These are phyloP conservation scores for Mobula birostris DNA, from an alignment of 2,113 vertebrate species.

Conservation along the genomic window DNA sequence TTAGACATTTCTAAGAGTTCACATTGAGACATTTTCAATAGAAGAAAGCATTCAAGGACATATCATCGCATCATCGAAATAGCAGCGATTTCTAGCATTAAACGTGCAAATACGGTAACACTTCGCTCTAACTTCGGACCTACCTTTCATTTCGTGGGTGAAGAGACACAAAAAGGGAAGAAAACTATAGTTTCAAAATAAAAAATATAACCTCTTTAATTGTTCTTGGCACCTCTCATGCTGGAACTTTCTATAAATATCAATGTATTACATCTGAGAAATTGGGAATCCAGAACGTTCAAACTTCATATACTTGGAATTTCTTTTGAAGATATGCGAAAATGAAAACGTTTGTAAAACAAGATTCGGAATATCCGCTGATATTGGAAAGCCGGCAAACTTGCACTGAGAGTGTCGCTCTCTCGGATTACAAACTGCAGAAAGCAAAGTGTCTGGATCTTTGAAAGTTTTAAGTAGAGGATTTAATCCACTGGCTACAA, in stretches of 20 bases:
- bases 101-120: not conserved
- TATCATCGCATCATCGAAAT: conserved; percentile 1
- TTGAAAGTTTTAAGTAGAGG: conserved; percentile 1
- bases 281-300: not conserved
- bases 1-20: conserved; percentile 49
- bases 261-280: not conserved
- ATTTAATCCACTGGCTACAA: conserved; percentile 41
- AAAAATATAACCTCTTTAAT: not conserved
- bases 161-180: not conserved
- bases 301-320: not conserved
- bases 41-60: not conserved
- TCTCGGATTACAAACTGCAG: conserved; percentile 12
- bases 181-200: not conserved
- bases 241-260: not conserved
- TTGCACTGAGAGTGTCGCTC: conserved; percentile 41
- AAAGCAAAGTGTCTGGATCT: conserved; percentile 2
- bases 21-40: not conserved
- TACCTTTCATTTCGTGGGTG: conserved; percentile 33
- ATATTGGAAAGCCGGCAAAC: not conserved
- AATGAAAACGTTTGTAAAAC: not conserved
- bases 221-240: not conserved
- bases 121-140: conserved; percentile 6
- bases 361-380: not conserved
- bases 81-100: not conserved
- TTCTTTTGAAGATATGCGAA: not conserved